Evolutionary conservation across 2,888 invertebrate species (phyloP).

Genomic region (Dicyrtoma fusca): DNA sequence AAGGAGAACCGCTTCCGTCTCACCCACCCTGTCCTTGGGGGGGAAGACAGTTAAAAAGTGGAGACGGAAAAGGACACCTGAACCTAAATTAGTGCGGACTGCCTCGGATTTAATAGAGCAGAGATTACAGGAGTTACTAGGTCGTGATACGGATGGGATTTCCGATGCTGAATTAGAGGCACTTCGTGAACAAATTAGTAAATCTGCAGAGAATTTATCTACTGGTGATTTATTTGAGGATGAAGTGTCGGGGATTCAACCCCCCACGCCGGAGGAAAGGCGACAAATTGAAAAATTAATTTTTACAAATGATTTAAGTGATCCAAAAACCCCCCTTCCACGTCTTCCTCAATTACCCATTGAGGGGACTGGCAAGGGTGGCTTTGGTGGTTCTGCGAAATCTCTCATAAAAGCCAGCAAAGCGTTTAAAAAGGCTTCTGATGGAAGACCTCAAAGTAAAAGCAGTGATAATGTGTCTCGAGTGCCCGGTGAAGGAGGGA

Average conservation of each 20-base stretch:
- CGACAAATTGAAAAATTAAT: slow-evolving; percentile 28
- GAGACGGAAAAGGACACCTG: slow-evolving; percentile 34
- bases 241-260: slow-evolving; percentile 9
- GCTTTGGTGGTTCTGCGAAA: slow-evolving; percentile 34
- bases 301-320: slow-evolving; percentile 30
- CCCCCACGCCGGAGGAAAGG: slow-evolving; percentile 34
- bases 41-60: slow-evolving; percentile 13
- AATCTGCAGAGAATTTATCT: slow-evolving; percentile 15
- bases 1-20: slow-evolving; percentile 31
- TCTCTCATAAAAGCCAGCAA: slow-evolving; percentile 21
- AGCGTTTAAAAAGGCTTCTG: not conserved
- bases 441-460: slow-evolving; percentile 27
- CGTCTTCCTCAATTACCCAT: slow-evolving; percentile 27
- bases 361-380: slow-evolving; percentile 25
- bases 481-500: not conserved
- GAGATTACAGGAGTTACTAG: slow-evolving; percentile 50
- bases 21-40: slow-evolving; percentile 21
- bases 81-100: slow-evolving; percentile 1
- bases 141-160: slow-evolving; percentile 38
- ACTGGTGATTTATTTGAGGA: slow-evolving; percentile 19
- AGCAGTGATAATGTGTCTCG: slow-evolving; percentile 36
- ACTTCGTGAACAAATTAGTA: slow-evolving; percentile 28
- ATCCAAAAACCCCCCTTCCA: slow-evolving; percentile 36
- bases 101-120: slow-evolving; percentile 49
- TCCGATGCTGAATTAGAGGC: slow-evolving; percentile 28